These are phyloP conservation scores for Telmatherina bonti DNA, from an alignment of 2,797 vertebrate species.

Conservation along the genomic window DNA sequence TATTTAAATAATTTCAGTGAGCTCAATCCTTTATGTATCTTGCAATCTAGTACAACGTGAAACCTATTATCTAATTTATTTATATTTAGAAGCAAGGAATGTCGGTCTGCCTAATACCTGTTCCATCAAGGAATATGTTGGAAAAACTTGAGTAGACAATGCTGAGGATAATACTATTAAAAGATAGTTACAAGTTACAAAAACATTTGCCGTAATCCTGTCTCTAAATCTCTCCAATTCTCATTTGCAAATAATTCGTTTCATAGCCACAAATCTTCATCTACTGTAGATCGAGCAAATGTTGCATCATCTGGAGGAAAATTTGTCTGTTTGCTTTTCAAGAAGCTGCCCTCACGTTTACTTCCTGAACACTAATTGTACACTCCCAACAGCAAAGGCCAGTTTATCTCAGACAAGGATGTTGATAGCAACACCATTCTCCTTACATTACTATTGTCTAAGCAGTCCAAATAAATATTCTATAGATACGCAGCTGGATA, in stretches of 20 bases:
- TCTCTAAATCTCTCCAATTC: conserved; percentile 64
- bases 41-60: conserved; percentile 25
- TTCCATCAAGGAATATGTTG: conserved; percentile 54
- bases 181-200: conserved; percentile 68
- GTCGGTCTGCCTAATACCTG: conserved; percentile 62
- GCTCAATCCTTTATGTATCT: conserved; percentile 14
- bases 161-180: conserved; percentile 68
- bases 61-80: conserved; percentile 36
- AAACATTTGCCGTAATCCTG: conserved; percentile 75
- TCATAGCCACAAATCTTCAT: conserved; percentile 72
- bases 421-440: conserved; percentile 52
- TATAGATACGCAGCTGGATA: conserved; percentile 52
- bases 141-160: conserved; percentile 54
- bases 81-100: conserved; percentile 50
- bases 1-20: conserved; percentile 8
- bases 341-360: conserved; percentile 50
- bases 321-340: conserved; percentile 71
- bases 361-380: conserved; percentile 60
- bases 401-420: conserved; percentile 65
- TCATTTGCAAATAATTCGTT: conserved; percentile 73
- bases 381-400: conserved; percentile 58
- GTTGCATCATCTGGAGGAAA: conserved; percentile 69
- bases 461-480: conserved; percentile 72
- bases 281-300: conserved; percentile 65
- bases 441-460: conserved; percentile 58